A percentile compares a stretch with the other conserved stretches of the same genome.
phyloP scores from a whole-genome alignment of 2,113 vertebrate species.

The Xenopus borealis region DNA sequence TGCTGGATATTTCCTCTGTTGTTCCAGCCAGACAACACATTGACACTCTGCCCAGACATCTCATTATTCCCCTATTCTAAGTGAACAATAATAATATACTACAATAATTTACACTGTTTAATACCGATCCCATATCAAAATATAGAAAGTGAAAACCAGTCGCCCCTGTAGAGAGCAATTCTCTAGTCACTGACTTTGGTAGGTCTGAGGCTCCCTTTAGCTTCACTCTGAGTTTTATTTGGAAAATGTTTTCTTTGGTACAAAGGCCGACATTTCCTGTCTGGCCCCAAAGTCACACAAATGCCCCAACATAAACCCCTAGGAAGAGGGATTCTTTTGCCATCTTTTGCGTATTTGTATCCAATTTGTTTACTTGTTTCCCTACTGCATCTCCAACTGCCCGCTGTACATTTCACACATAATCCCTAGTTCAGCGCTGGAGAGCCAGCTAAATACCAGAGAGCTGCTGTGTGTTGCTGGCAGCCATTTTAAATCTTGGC shows the following conservation, averaged over 20 bases:
- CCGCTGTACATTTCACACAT: slow-evolving; percentile 17
- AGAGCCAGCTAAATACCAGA: slow-evolving; percentile 15
- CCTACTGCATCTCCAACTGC: slow-evolving; percentile 6
- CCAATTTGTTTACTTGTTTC: slow-evolving; percentile 25
- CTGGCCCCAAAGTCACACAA: slow-evolving; percentile 12
- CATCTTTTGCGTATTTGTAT: background rate
- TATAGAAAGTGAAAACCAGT: too few species aligned
- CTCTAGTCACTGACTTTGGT: background rate
- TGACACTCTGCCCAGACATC: too few species aligned
- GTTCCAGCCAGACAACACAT: background rate
- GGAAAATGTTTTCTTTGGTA: slow-evolving; percentile 22
- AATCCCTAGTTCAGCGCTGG: slow-evolving; percentile 3
- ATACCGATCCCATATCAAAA: too few species aligned
- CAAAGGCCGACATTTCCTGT: slow-evolving; percentile 20
- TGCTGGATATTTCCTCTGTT: background rate
- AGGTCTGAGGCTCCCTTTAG: background rate
- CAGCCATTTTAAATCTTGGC: slow-evolving; percentile 94
- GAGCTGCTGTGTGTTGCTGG: slow-evolving; percentile 63
- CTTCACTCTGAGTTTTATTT: background rate
- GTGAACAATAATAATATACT: too few species aligned
- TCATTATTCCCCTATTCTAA: too few species aligned
- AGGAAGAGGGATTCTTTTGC: slow-evolving; percentile 17
- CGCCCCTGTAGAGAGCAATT: too few species aligned
- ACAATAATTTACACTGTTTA: too few species aligned
- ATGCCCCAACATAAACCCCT: slow-evolving; percentile 5